phyloP scores from a whole-genome alignment of 35 echinoderm and acorn worm genomes.

The Holothuria glaberrima region DNA sequence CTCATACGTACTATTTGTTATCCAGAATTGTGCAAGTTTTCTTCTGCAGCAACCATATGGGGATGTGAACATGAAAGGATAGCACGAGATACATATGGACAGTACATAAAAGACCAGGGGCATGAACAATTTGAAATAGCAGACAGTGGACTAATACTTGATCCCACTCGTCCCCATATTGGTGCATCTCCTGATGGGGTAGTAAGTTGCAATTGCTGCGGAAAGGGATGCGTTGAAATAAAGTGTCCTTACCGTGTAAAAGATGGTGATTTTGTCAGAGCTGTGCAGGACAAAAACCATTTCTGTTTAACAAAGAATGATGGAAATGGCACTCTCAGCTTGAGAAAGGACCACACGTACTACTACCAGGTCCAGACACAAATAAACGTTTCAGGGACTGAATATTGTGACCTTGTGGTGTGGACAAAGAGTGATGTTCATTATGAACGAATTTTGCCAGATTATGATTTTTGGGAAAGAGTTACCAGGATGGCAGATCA shows the following conservation, averaged over 20 bases:
- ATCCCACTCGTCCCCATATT: constrained; percentile 9
- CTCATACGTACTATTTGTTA: constrained; percentile 47
- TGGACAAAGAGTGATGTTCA: constrained; percentile 26
- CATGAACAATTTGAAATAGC: constrained; percentile 21
- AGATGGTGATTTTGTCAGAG: background rate
- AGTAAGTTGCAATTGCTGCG: constrained; percentile 43
- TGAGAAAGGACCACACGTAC: constrained; percentile 24
- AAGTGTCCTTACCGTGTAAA: constrained; percentile 25
- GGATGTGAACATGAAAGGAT: constrained; percentile 46
- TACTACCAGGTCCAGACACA: constrained; percentile 42
- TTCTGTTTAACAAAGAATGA: constrained; percentile 31
- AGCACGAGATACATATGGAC: constrained; percentile 19
- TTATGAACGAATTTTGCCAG: constrained; percentile 45
- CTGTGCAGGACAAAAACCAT: background rate
- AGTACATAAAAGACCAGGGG: constrained; percentile 18
- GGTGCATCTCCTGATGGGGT: constrained; percentile 50
- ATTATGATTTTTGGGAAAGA: constrained; percentile 34
- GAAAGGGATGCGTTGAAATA: constrained; percentile 37
- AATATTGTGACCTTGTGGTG: constrained; percentile 52
- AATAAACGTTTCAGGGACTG: constrained; percentile 6
- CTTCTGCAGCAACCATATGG: constrained; percentile 20
- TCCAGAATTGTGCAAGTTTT: too few relatives aligned
- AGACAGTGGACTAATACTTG: constrained; percentile 16
- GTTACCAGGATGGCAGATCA: constrained; percentile 8
- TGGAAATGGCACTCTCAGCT: constrained; percentile 22